Conservation (phyloP, 2,888 invertebrate species). For the Acanthosepion esculentum region DNA sequence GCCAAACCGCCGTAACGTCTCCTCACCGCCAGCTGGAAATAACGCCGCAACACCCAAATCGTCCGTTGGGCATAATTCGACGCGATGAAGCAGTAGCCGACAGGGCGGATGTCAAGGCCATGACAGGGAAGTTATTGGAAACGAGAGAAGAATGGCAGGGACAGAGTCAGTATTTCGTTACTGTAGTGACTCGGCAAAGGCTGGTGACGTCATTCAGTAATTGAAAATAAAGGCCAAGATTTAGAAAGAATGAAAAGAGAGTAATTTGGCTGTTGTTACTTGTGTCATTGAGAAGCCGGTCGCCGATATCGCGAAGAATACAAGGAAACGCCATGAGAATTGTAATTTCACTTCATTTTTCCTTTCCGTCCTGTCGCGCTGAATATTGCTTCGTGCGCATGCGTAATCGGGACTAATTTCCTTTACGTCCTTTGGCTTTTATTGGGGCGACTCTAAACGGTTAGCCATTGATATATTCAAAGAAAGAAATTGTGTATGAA, state of each 20-base stretch:
- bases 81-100: background rate
- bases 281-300: background rate
- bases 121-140: conserved; percentile 33
- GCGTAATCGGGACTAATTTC: conserved; percentile 13
- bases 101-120: conserved; percentile 9
- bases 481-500: background rate
- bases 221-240: background rate
- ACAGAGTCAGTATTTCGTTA: background rate
- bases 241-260: background rate
- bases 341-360: background rate
- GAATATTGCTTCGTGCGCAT: conserved; percentile 13
- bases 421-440: background rate
- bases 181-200: background rate
- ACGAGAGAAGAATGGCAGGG: background rate
- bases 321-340: background rate
- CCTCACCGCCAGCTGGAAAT: background rate
- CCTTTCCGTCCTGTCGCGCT: background rate
- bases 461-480: conserved; percentile 4
- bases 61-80: background rate
- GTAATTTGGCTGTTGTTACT: background rate
- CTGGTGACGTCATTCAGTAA: background rate
- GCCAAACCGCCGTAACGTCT: background rate
- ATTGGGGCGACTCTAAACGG: background rate
- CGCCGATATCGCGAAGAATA: background rate
- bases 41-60: background rate